Base-by-base conservation (phyloP, 2,888 invertebrate genomes). In the Bellardia pandia region DNA sequence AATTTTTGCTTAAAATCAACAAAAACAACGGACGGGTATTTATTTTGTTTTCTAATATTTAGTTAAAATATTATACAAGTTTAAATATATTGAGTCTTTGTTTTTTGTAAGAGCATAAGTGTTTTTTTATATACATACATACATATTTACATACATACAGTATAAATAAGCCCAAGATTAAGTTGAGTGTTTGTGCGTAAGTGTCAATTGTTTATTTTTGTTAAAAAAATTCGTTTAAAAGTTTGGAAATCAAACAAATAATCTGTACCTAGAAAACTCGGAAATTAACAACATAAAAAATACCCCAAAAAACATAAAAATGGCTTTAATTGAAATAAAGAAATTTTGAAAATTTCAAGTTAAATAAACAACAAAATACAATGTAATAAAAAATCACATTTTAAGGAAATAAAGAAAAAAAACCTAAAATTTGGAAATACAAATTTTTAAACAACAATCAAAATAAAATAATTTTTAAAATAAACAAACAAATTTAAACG, bases 121-220 rank as follows among this genome's bases (percentile, higher is more conserved):
- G 60, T 60, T 37, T 37, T 37, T 37, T 37, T 0, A 13, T 66
- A 1, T 30, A 40, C 8, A 23, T n/a, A 42, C 23, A 23, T 23
- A 23, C 23, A 23, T 23, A 23, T 23, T n/a, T 30, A 40, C 8
- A 23, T n/a, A 42, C 23, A 23, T 23, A 23, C 23, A 23, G 23
- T 23, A 23, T 23, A 23, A 23, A 56, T 33, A 45, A 14, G 66
- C 42, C 56, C 66, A 51, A 11, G 13, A 13, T 48, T 23, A 2
- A 16, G 11, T 37, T 71, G 62, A 66, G 58, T 60, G 14, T 66
- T 30, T 3, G 48, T 58, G 83, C 76, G 77, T 84, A 77, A 81
- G 53, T 64, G 74, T 81, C 75, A 75, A 69, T 85, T 78, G 75
- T 82, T 77, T 87, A 85, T 85, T 82, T 88, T 82, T 75, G 23